Evolutionary conservation across 2,888 invertebrate genomes (phyloP), one percentile per base, ranked within the genome.

Genomic region (Rosalia funebris): DNA sequence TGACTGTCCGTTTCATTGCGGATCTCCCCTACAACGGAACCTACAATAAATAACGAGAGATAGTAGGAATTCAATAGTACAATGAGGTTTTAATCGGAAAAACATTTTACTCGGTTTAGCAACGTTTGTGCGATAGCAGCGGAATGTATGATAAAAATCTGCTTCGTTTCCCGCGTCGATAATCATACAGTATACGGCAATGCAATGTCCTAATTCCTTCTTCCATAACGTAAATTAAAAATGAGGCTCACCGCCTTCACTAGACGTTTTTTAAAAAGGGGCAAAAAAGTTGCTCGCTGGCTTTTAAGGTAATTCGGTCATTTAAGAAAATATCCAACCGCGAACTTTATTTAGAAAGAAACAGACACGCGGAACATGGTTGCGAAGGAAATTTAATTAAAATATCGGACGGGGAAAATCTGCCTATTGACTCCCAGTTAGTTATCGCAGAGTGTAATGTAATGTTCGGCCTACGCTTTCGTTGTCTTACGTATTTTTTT

Each of bases 171-270:
- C 41, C 17, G 17, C 44, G 19, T 44, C 2, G 14, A 25, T 19
- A 44, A 20, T 44, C 39, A 39, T 37, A 25, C n/a, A n/a, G n/a
- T n/a, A n/a, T n/a, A n/a, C n/a, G n/a, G n/a, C n/a, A n/a, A n/a
- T n/a, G n/a, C n/a, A n/a, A n/a, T n/a, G 14, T 50, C 39, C 36
- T 50, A 50, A 48, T 48, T 48, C 34, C 34, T 36, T 16, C 34
- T 19, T 11, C 16, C 11, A 4, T 34, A 36, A 19, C 25, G 39
- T 50, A 50, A 39, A 50, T 50, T 50, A 39, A 39, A 50, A 39
- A 50, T 12, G 15, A 39, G 15, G 20, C 25, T 50, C 14, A 11
- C 39, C 25, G 14, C 31, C 25, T 39, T 5, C 25, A 3, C 7
- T 25, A 39, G 39, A 34, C 5, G 20, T 39, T 50, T 37, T 50